Evolutionary conservation across 1,140 invertebrate genomes (phyloP), one percentile per base, ranked within the genome.

Genomic region (Epicauta chinensis): DNA sequence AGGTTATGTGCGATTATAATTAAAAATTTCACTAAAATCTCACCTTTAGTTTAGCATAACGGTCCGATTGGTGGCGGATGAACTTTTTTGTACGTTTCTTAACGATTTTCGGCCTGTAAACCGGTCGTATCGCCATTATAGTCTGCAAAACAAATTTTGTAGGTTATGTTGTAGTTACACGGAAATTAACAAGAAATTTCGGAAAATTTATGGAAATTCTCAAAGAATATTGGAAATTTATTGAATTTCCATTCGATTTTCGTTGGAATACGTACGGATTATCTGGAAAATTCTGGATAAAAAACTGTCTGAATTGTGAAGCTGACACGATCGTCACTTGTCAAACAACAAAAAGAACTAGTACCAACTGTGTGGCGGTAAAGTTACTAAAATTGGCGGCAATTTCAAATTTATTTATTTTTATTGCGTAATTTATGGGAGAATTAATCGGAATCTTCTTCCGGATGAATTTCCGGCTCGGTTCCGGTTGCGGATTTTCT

Each of bases 51-150:
- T 96, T 96, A 55, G 83, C 84, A 89, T 97, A 98, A 68, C 94
- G 81, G 75, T 98, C 94, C 70, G 89, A 93, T 73, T 98, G 94
- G 75, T 98, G 94, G 55, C 95, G 83, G 64, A 91, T 93, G 74
- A 98, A 98, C 72, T 90, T 90, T 78, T 97, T 97, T 38, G 88
- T 93, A 71, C 93, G 81, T 77, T 98, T 98, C 76, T 98, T 97
- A 43, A 97, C 82, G 67, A 96, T 91, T 62, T 80, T 88, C 1
- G 87, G 89, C 68, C 90, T 87, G 60, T 88, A 87, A 16, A 93
- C 82, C 61, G 92, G 91, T 72, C 86, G 78, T 65, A 93, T 88
- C 55, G 88, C 82, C 89, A 93, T 70, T 32, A 55, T 59, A 51
- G 51, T 51, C 55, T 60, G 43, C 11, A 60, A 60, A 17, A 51